Evolutionary conservation across 2,888 invertebrate genomes (phyloP), one percentile per base, ranked within the genome.

Genomic region (Machimus atricapillus): DNA sequence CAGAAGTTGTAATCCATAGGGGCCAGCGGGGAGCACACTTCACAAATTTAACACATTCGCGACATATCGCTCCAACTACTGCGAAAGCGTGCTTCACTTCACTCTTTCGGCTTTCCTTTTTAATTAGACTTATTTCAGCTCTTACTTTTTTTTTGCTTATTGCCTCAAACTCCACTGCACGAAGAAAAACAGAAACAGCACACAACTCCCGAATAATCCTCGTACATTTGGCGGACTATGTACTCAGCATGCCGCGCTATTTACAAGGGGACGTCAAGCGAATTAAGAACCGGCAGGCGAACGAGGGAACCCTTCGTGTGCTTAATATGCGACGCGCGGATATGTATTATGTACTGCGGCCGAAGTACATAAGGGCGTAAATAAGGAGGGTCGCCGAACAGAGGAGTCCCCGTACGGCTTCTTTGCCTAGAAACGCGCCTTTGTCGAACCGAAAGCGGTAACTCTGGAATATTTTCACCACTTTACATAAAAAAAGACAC

Each of bases 241-340:
- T 31, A 79, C 46, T 52, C 79, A 76, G 37, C 37, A 52, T 27
- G 52, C 79, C 52, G 34, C 16, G 79, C 27, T 79, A 79, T 79
- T 12, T 79, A 52, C 19, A 23, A 43, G 78, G 78, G 43, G 78
- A 43, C 23, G 43, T 37, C 78, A 78, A 37, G n/a, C 34, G 76
- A 76, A 76, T 66, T 66, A 66, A 66, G 66, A 66, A 66, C 66
- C 66, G 66, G 14, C 66, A 27, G 23, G 19, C 66, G 66, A 66
- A 19, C 66, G 19, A 66, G 66, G 27, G 79, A n/a, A 79, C 79
- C 79, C 79, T 79, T 79, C 43, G 52, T 6, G 52, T 14, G 78
- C n/a, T 79, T 79, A 79, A 52, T 46, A 79, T 79, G 23, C 79
- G 66, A 66, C 79, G 46, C 79, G 37, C 79, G 79, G 79, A 1